Conservation (phyloP, 2,888 invertebrate species). For the Tetragonisca angustula region DNA sequence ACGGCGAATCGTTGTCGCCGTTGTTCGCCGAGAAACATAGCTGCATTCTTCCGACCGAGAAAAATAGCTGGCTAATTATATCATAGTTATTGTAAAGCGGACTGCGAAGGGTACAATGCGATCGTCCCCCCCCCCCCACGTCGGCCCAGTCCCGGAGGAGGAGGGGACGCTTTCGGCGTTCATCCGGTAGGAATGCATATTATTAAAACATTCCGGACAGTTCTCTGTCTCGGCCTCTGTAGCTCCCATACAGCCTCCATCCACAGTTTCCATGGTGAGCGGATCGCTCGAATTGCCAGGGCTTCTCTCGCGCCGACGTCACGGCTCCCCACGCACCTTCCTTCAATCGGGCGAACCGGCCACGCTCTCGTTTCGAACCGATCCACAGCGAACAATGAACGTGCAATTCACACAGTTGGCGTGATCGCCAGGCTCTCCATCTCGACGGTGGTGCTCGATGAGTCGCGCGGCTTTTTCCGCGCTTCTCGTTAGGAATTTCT, state of each 20-base stretch:
- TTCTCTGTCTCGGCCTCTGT: conserved; percentile 49
- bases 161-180: conserved; percentile 63
- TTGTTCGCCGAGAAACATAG: not conserved
- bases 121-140: not conserved
- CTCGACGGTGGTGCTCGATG: not conserved
- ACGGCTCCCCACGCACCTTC: not conserved
- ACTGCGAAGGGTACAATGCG: conserved; percentile 28
- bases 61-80: conserved; percentile 52
- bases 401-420: conserved; percentile 14
- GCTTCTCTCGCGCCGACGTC: conserved; percentile 36
- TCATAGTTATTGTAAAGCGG: conserved; percentile 52
- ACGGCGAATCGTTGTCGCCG: conserved; percentile 38
- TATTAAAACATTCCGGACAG: conserved; percentile 77
- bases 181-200: conserved; percentile 76
- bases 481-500: conserved; percentile 58
- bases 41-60: conserved; percentile 42
- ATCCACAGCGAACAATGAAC: not conserved
- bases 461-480: conserved; percentile 32
- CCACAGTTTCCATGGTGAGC: conserved; percentile 59
- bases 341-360: not conserved
- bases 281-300: conserved; percentile 73
- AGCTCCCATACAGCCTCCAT: conserved; percentile 61
- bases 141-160: no score
- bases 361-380: conserved; percentile 23
- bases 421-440: not conserved